Evolutionary conservation across 2,113 vertebrate species (phyloP), one percentile per base, ranked within the genome.

Genomic region (Rhinogobius similis): DNA sequence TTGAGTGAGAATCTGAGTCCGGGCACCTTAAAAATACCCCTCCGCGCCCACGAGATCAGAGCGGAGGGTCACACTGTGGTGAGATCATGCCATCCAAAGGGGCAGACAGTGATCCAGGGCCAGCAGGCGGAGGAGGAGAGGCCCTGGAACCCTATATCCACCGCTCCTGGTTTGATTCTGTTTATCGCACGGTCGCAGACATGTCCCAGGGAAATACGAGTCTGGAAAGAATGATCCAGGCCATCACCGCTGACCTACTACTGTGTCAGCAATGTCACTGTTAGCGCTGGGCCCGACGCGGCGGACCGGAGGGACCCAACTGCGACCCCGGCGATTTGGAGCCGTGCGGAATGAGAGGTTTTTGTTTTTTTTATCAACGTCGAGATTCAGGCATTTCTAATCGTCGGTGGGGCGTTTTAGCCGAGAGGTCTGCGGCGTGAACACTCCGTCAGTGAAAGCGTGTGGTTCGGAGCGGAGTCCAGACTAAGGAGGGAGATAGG

Each of bases 41-140:
- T 76, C 83, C 86, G 74, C 87, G 81, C 78, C 78, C 84, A 84
- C 79, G 79, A 90, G 86, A 88, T 90, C 88, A 87, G 85, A 87
- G 73, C 73, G 83, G 75, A 41, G 62, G 79, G 85, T 85, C 86
- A 88, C 88, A 84, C 87, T 81, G 46, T 68, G 59, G 88, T 90
- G 88, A 90, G 88, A 88, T 89, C 90, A 91, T 87, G 79, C 78
- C 76, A 79, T 84, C 84, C 68, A 83, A 83, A 32, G 69, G 72
- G 72, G 86, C 80, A 23, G 73, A 73, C 74, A 59, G 5, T 58
- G 55, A 58, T 29, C 63, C 50, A 44, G 62, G 61, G 76, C 78
- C 80, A 70, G 72, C n/a, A n/a, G n/a, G n/a, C 72, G 74, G 11
- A 55, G 50, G 50, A 52, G 43, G 5, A 46, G 65, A 83, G 65